Percentiles rank a stretch among this genome's conserved stretches.
Evolutionary conservation across 2,888 invertebrate species (phyloP).

Genomic region (Xestia sexstrigata): DNA sequence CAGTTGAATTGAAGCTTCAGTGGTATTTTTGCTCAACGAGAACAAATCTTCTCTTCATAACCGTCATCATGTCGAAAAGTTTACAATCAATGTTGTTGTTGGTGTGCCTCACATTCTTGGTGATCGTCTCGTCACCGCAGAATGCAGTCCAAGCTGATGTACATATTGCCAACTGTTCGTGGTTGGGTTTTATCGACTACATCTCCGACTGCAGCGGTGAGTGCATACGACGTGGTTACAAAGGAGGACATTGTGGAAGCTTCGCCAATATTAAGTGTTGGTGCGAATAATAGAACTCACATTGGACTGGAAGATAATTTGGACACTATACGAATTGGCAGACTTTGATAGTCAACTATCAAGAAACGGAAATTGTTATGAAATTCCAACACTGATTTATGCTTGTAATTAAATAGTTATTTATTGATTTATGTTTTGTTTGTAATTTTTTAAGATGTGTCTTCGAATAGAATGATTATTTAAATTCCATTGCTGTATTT

Average conservation of each 20-base stretch:
- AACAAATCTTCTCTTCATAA: not conserved
- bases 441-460: conserved; percentile 7
- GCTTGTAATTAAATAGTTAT: not conserved
- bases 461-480: conserved; percentile 11
- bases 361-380: not conserved
- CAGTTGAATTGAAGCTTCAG: conserved; percentile 39
- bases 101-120: conserved; percentile 65
- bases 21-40: not conserved
- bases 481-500: conserved; percentile 1
- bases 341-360: not conserved
- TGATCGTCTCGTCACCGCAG: conserved; percentile 66
- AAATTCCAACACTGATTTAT: too few species aligned
- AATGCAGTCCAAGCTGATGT: conserved; percentile 64
- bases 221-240: conserved; percentile 65
- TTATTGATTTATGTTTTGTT: not conserved
- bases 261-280: conserved; percentile 60
- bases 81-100: conserved; percentile 46
- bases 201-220: conserved; percentile 68
- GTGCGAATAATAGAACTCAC: conserved; percentile 30
- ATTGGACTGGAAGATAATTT: not conserved
- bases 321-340: not conserved
- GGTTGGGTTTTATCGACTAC: conserved; percentile 70
- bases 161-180: conserved; percentile 69
- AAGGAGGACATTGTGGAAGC: conserved; percentile 69
- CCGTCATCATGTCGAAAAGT: conserved; percentile 41